Conservation (phyloP, 1,140 invertebrate species). For the Capitella teleta region DNA sequence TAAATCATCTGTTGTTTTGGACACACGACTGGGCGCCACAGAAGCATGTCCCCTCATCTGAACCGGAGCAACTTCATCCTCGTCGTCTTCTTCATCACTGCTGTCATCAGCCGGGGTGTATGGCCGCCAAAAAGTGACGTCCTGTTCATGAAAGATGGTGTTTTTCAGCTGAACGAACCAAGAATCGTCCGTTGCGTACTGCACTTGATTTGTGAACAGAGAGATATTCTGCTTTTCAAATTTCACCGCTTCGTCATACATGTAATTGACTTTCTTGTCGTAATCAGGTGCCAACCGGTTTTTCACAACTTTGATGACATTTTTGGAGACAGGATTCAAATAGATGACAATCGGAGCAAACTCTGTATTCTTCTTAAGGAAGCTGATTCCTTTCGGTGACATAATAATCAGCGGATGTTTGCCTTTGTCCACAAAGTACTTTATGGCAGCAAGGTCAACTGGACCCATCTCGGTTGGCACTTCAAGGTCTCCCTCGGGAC, state of each 20-base stretch:
- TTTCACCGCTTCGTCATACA: slow-evolving; percentile 8
- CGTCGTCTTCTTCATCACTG: slow-evolving; percentile 1
- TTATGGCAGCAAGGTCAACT: background rate
- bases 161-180: slow-evolving; percentile 11
- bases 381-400: slow-evolving; percentile 5
- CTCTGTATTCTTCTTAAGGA: background rate
- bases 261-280: slow-evolving; percentile 1
- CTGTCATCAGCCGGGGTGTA: background rate
- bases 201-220: slow-evolving; percentile 9
- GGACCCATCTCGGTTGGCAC: background rate
- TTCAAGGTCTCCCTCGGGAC: slow-evolving; percentile 5
- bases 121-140: slow-evolving; percentile 7
- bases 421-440: background rate
- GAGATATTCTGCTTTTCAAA: slow-evolving; percentile 5
- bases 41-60: too few relatives aligned
- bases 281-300: background rate
- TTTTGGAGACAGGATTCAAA: slow-evolving; percentile 4
- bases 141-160: slow-evolving; percentile 9
- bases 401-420: slow-evolving; percentile 10
- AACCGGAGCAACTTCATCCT: too few relatives aligned
- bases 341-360: slow-evolving; percentile 12
- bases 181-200: slow-evolving; percentile 2
- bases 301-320: slow-evolving; percentile 5
- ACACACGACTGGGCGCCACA: too few relatives aligned
- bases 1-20: too few relatives aligned